These are phyloP conservation scores for Drosophila tripunctata DNA, from an alignment of 2,888 invertebrate genomes.

Conservation along the genomic window DNA sequence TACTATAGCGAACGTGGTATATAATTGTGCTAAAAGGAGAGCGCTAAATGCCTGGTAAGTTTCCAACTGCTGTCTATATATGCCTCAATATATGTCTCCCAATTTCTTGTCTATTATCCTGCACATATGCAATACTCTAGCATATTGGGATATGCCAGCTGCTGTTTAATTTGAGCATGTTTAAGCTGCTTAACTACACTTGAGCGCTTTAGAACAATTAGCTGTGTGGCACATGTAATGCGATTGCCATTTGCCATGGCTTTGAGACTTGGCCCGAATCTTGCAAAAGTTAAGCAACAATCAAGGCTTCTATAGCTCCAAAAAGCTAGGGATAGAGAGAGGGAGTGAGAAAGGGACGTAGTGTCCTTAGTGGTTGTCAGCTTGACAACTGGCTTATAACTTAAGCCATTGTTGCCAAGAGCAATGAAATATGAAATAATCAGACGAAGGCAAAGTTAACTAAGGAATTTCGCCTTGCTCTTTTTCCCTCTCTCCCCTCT, in stretches of 20 bases:
- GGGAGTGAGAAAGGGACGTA: neutral
- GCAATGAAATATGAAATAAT: slow-evolving; percentile 39
- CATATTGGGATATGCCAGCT: neutral
- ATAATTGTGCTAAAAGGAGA: too few relatives aligned
- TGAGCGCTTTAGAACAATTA: slow-evolving; percentile 74
- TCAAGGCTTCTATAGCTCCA: slow-evolving; percentile 10
- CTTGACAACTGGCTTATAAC: slow-evolving; percentile 32
- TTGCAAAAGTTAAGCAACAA: slow-evolving; percentile 34
- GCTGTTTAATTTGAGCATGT: slow-evolving; percentile 28
- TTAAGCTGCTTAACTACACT: slow-evolving; percentile 63
- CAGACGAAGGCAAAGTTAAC: neutral
- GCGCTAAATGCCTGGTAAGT: too few relatives aligned
- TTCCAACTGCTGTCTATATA: neutral
- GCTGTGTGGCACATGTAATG: slow-evolving; percentile 25
- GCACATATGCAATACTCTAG: neutral
- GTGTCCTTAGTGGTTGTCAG: slow-evolving; percentile 21
- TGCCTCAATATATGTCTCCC: neutral
- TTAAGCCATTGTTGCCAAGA: slow-evolving; percentile 27
- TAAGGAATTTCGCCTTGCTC: neutral
- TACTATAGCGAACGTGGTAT: too few relatives aligned
- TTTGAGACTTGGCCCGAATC: slow-evolving; percentile 16
- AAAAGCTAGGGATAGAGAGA: too few relatives aligned
- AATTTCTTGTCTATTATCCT: neutral
- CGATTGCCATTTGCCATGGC: slow-evolving; percentile 14
- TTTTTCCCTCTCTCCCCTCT: neutral